Base-by-base conservation (phyloP, 2,888 invertebrate species). In the Caenorhabditis angaria region DNA sequence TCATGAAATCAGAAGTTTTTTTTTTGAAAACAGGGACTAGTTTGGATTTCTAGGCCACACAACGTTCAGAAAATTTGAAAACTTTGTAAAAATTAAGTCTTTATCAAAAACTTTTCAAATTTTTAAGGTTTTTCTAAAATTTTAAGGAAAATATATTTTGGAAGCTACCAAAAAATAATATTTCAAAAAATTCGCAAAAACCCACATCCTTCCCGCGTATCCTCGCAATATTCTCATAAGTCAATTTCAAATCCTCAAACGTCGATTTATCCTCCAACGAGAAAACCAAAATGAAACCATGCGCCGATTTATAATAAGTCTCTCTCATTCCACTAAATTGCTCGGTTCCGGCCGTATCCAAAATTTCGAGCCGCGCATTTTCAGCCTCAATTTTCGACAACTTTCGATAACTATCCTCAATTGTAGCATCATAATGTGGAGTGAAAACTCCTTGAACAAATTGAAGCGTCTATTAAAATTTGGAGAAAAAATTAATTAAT, bases 311-410 rank as follows among this genome's bases (percentile, higher is more conserved):
- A 96, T 97, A 97, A 90, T 99, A 99, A 87, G 97, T 91, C 91
- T 99, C 97, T 88, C 99, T 91, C 97, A 99, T 99, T 83, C 97
- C 97, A 86, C 97, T 97, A 90, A 99, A 99, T 93, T 99, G 97
- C 91, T 99, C 93, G 88, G 97, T 99, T 89, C 97, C 97, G 85
- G 97, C 97, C 80, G 97, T 99, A 90, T 99, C 97, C 88, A 99
- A 91, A 87, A 97, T 97, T 91, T 99, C 97, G 87, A 99, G 91
- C 95, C 97, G 96, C 90, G 97, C 97, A 90, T 97, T 97, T 89
- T 96, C 95, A 61, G 95, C 95, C 90, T 97, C 97, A 78, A 97
- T 95, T 91, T 97, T 97, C 82, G 97, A 95, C 91, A 97, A 95
- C 85, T 97, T 97, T 89, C 97, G 92, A 91, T 97, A 99, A 90